Base-by-base conservation (phyloP, 2,797 vertebrate species). In the Cuculus canorus region DNA sequence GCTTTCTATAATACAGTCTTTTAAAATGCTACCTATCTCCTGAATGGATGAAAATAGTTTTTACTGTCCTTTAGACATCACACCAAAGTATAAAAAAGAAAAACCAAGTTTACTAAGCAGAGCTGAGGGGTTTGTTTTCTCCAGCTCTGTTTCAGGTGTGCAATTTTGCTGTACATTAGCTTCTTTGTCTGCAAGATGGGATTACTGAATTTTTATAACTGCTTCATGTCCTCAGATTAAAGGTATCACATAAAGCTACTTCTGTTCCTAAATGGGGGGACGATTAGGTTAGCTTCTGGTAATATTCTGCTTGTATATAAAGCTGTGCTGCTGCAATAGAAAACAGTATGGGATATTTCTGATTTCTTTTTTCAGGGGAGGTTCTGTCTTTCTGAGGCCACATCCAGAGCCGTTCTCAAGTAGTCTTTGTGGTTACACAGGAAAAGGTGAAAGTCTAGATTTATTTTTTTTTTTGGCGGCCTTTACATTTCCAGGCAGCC, bases 161-260 rank as follows among this genome's bases (percentile, higher is more conserved):
- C 41, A 69, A 2, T 69, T 76, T 80, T 84, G 72, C 87, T 76
- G 45, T 70, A 63, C 48, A 53, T 92, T 65, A 52, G 39, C 75
- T 94, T 82, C 82, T 91, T 93, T 69, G 48, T 81, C 54, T 78
- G 79, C n/a, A 50, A 23, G 50, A 56, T 33, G 73, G 86, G 37
- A 70, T 69, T 61, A 82, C 70, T 75, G 80, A 59, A 47, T 64
- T 90, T 86, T 86, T 71, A 79, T 57, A 65, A 79, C 63, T 77
- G 48, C 61, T 93, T 93, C 57, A 28, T 82, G 90, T 77, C 43
- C 57, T 72, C 66, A 64, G 87, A 78, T 92, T 71, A 85, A 82
- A 88, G 25, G 76, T 94, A 86, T 87, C 83, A n/a, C 35, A 82
- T 90, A 90, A 78, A 86, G 72, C 43, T 57, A 56, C 69, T 86